These are phyloP conservation scores for Cerastis leucographa DNA, from an alignment of 2,888 invertebrate species.

Conservation along the genomic window DNA sequence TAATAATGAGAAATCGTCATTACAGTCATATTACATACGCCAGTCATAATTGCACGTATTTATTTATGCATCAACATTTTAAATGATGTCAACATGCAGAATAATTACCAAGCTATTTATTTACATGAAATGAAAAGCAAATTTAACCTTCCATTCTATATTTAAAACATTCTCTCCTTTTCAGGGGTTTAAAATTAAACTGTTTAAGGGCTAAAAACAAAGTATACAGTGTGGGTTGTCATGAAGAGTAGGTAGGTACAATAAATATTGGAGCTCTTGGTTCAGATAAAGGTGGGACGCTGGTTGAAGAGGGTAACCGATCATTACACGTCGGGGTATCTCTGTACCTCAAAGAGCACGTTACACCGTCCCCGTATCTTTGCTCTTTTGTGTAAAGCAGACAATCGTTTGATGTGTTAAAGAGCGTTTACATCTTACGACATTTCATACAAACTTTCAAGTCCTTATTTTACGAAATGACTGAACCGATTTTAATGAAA, in stretches of 20 bases:
- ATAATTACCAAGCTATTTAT: conserved; percentile 33
- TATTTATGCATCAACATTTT: conserved; percentile 26
- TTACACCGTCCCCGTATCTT: too few relatives aligned
- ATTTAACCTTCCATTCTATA: conserved; percentile 42
- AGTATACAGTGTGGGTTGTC: neutral
- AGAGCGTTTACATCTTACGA: too few relatives aligned
- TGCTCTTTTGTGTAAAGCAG: neutral
- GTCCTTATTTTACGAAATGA: too few relatives aligned
- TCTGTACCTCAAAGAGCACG: neutral
- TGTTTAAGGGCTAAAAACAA: conserved; percentile 2
- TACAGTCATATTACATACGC: neutral
- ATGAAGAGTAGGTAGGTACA: neutral
- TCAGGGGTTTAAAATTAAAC: conserved; percentile 15
- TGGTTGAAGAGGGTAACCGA: neutral
- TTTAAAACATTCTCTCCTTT: conserved; percentile 30
- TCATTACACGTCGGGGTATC: neutral
- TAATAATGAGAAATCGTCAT: neutral
- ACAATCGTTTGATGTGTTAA: neutral
- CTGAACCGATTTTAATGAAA: too few relatives aligned
- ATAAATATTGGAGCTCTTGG: neutral
- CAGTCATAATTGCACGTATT: conserved; percentile 18
- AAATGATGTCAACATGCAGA: conserved; percentile 36
- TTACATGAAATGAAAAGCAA: conserved; percentile 49
- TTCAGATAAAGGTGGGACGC: neutral
- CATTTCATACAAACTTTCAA: too few relatives aligned